Evolutionary conservation across 2,113 vertebrate species (phyloP).

Genomic region (Eretmochelys imbricata): DNA sequence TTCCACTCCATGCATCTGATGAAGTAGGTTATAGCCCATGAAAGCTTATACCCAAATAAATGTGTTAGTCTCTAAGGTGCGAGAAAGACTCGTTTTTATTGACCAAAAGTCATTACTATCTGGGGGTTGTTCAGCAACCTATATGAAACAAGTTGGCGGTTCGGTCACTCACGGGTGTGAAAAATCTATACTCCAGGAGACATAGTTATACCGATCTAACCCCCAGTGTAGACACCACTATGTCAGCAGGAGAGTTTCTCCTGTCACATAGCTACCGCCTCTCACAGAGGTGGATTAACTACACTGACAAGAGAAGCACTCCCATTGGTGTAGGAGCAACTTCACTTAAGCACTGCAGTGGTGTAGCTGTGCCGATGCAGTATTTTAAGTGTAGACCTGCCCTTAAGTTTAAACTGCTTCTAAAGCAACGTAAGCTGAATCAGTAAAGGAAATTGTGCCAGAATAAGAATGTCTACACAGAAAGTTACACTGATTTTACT

Average conservation of each 20-base stretch:
- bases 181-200: background rate
- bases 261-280: background rate
- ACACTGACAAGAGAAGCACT: background rate
- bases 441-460: background rate
- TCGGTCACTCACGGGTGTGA: background rate
- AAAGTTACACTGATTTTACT: background rate
- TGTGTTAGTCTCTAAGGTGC: no score
- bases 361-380: background rate
- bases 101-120: background rate
- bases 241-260: background rate
- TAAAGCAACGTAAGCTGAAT: background rate
- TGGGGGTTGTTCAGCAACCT: background rate
- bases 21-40: no score
- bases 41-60: no score
- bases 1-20: no score
- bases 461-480: background rate
- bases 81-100: no score
- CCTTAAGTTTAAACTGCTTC: background rate
- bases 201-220: background rate
- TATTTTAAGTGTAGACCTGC: background rate
- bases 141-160: background rate
- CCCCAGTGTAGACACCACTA: background rate
- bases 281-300: background rate
- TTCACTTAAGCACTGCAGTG: background rate
- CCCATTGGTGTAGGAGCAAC: background rate